phyloP scores from a whole-genome alignment of 2,888 invertebrate species.

The Agapostemon virescens region DNA sequence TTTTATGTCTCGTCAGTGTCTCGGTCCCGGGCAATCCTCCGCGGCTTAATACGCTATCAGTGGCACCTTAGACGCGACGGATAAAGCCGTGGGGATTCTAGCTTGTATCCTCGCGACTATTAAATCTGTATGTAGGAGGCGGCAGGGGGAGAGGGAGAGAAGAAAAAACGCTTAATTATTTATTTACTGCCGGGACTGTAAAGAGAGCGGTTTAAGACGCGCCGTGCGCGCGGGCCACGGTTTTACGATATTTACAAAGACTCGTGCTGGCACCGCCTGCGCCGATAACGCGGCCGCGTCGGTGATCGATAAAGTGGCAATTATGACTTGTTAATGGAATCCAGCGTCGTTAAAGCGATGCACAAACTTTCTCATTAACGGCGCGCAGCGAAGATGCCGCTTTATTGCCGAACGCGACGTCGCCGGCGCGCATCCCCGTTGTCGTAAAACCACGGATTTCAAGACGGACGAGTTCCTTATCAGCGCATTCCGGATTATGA shows the following conservation, averaged over 20 bases:
- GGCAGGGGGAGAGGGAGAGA: not conserved
- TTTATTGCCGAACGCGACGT: conserved; percentile 58
- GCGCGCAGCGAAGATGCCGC: conserved; percentile 19
- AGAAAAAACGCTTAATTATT: conserved; percentile 59
- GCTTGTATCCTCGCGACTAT: conserved; percentile 17
- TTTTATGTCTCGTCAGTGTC: not conserved
- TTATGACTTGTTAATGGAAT: conserved; percentile 66
- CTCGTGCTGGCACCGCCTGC: conserved; percentile 13
- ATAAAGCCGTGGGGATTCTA: not conserved
- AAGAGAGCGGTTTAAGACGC: conserved; percentile 41
- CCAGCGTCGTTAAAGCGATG: conserved; percentile 51
- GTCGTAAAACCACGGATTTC: not conserved
- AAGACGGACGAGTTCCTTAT: conserved; percentile 9
- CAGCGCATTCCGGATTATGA: conserved; percentile 1
- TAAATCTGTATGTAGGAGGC: too few species aligned
- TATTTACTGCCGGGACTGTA: conserved; percentile 62
- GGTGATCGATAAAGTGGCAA: conserved; percentile 61
- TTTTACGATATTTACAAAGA: conserved; percentile 29
- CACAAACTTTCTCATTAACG: conserved; percentile 59
- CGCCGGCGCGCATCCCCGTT: not conserved
- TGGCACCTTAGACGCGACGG: not conserved
- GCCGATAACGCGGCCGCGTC: conserved; percentile 27
- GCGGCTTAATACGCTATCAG: not conserved
- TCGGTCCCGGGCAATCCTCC: not conserved
- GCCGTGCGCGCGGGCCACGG: not conserved